Base-by-base conservation (phyloP, 2,797 vertebrate species). In the Argyrosomus regius region DNA sequence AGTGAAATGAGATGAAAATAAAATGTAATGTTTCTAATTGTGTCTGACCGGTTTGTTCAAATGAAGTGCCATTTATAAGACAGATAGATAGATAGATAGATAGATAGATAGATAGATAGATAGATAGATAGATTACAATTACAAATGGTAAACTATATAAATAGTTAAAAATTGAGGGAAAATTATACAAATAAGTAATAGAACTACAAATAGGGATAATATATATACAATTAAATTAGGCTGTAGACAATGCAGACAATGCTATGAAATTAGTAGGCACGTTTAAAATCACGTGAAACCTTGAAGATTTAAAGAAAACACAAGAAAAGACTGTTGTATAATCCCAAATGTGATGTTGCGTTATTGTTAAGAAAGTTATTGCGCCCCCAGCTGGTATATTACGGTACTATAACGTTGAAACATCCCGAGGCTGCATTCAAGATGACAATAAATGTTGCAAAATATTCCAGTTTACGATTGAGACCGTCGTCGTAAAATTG, bases 1-100 rank as follows among this genome's bases (percentile, higher is more conserved):
- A 83, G 80, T 87, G 12, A 83, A 80, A 81, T 83, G 46, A 70
- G 2, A 75, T 81, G 18, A 69, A 86, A 91, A 86, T 86, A 77
- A 88, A 90, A 75, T 45, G 0, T 24, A 49, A 78, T 54, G 71
- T 92, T 92, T 90, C 14, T 84, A 80, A 67, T 35, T 53, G 8
- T 72, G 69, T 7, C 5, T 78, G 11, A 16, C 0, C 3, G 49
- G 45, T 59, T 53, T 74, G 16, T 49, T 77, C 3, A 57, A 61
- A 46, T 62, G 0, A 28, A 45, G 10, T 39, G 5, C 45, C 0
- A 56, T 75, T 39, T 65, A 9, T 24, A 9, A 39, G 35, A 35
- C 8, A 35, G 35, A 35, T 8, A 35, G 35, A 35, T 31, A 31
- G 31, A 31, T 31, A 31, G 31, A 31, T 31, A 31, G 31, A 31